These are phyloP conservation scores for Lasius platythorax DNA, from an alignment of 2,888 invertebrate species.

Conservation along the genomic window DNA sequence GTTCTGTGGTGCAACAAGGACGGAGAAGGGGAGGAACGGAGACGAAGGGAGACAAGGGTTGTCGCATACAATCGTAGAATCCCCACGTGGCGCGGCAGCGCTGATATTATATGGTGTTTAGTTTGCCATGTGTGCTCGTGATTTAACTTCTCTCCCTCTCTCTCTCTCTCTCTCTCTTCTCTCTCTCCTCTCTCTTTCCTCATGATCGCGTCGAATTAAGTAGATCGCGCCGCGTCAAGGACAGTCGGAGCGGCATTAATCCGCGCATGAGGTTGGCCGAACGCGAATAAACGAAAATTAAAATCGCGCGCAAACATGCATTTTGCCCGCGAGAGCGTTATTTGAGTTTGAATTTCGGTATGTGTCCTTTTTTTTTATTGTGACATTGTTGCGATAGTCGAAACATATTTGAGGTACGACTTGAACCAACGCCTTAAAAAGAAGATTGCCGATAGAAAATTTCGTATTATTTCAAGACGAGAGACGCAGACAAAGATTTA, in stretches of 20 bases:
- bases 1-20: neutral
- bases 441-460: neutral
- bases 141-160: conserved; percentile 37
- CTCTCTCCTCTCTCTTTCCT: conserved; percentile 14
- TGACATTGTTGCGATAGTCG: neutral
- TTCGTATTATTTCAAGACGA: neutral
- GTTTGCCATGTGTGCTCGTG: conserved; percentile 61
- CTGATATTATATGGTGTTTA: conserved; percentile 72
- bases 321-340: neutral
- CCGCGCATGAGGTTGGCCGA: neutral
- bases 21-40: neutral
- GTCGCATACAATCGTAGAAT: conserved; percentile 54
- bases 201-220: conserved; percentile 56
- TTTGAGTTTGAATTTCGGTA: neutral
- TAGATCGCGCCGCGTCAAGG: neutral
- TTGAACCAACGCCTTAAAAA: conserved; percentile 9
- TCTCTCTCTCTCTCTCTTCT: no score
- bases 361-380: neutral
- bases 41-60: conserved; percentile 16
- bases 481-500: no score
- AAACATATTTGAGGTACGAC: neutral
- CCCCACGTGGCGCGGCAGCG: conserved; percentile 38
- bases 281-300: conserved; percentile 1
- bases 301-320: neutral
- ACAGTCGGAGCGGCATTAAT: conserved; percentile 3